A percentile compares a stretch with the other conserved stretches of the same genome.
These are phyloP conservation scores for Fulmarus glacialis DNA, from an alignment of 2,113 vertebrate species.

Conservation along the genomic window DNA sequence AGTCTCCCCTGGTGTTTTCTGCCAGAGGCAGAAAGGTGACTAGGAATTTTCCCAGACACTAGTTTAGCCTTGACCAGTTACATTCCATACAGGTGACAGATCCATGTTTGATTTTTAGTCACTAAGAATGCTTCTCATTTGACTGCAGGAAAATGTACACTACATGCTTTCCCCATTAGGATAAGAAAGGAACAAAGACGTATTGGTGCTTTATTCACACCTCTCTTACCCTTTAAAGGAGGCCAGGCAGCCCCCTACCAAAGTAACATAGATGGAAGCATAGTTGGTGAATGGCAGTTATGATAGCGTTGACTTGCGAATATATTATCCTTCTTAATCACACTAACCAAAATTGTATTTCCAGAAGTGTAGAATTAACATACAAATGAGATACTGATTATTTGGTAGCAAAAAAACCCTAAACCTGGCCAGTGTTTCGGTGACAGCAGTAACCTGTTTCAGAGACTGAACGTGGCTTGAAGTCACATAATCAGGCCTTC, in stretches of 20 bases:
- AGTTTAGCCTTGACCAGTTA: background rate
- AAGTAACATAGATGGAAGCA: background rate
- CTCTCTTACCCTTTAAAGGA: background rate
- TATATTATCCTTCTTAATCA: background rate
- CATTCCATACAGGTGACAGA: background rate
- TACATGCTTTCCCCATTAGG: background rate
- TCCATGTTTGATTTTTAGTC: background rate
- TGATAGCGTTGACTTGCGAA: background rate
- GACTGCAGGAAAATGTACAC: background rate
- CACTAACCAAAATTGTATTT: background rate
- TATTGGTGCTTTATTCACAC: background rate
- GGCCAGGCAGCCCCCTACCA: background rate
- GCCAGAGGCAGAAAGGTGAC: no score
- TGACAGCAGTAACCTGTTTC: background rate
- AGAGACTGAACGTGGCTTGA: background rate
- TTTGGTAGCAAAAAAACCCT: background rate
- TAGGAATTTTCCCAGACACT: background rate
- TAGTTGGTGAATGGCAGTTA: background rate
- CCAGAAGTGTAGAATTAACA: background rate
- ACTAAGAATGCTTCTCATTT: background rate
- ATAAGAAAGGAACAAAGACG: background rate
- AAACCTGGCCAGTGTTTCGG: background rate
- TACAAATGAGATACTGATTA: background rate
- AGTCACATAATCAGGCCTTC: background rate
- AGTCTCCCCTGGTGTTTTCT: no score